Evolutionary conservation across 2,113 vertebrate species (phyloP), one percentile per base, ranked within the genome.

Genomic region (Probosciger aterrimus): DNA sequence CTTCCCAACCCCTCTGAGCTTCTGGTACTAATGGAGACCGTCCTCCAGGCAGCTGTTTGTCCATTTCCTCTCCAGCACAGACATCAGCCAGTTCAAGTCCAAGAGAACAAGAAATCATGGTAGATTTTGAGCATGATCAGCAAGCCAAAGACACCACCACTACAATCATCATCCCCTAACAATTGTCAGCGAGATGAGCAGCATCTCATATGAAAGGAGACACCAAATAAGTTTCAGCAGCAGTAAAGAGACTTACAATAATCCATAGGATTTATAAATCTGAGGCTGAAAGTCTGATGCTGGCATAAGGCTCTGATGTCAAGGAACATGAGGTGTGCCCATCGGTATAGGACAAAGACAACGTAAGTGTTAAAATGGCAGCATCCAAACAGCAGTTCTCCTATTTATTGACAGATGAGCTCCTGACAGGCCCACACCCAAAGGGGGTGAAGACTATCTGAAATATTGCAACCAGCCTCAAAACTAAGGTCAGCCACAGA

Each of bases 191-290:
- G 62, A 90, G 53, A 80, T 28, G 46, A 88, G 49, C 25, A n/a
- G 71, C 86, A 84, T 62, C 92, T 81, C 83, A 41, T 22, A 0
- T 3, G 55, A 60, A 77, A 80, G 82, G 65, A 89, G 52, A 94
- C 43, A 82, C 65, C 73, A 71, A 79, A 14, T 10, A 15, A 46
- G 73, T 93, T 53, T 52, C 88, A 96, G 92, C 92, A 96, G 94
- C 88, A 94, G 52, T 35, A 71, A 84, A 41, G 88, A 90, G 80
- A 90, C 35, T 93, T 57, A 49, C n/a, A 94, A 96, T 73, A 97
- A 97, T 97, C 95, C 96, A 96, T 94, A 96, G 96, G 96, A 97
- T 97, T 96, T 68, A 97, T 96, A 97, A 92, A 90, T 33, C 73
- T 81, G 90, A 96, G 76, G 86, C 95, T 88, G 82, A 84, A 90